Evolutionary conservation across 2,797 vertebrate species (phyloP).

Genomic region (Lepidocolaptes lacrymiger): DNA sequence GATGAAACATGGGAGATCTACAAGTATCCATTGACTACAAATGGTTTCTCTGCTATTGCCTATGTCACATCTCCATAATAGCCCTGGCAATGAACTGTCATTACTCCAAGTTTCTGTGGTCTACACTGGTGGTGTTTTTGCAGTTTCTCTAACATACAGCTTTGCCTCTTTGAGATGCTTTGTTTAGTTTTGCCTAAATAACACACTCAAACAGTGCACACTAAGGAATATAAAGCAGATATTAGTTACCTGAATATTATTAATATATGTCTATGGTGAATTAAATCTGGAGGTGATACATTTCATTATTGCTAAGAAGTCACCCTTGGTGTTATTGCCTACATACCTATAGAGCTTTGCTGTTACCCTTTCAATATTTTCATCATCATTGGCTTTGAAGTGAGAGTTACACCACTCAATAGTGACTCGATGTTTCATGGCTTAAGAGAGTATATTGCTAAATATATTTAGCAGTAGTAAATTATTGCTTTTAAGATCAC

Average conservation of each 20-base stretch:
- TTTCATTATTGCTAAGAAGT: constrained; percentile 74
- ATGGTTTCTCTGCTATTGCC: not conserved
- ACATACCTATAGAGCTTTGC: constrained; percentile 2
- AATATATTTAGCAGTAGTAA: constrained; percentile 57
- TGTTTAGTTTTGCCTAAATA: not conserved
- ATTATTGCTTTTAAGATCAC: constrained; percentile 73
- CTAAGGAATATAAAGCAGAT: constrained; percentile 16
- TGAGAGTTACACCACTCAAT: constrained; percentile 7
- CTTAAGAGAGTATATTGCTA: constrained; percentile 77
- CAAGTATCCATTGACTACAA: not conserved
- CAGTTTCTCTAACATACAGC: not conserved
- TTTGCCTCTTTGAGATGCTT: not conserved
- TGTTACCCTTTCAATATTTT: not conserved
- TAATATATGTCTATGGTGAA: not conserved
- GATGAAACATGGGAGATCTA: not conserved
- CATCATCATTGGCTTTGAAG: not conserved
- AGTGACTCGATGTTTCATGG: constrained; percentile 64
- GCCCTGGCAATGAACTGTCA: not conserved
- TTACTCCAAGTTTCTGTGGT: not conserved
- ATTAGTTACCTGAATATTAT: not conserved
- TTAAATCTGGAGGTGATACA: constrained; percentile 8
- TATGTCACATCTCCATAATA: not conserved
- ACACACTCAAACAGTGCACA: not conserved
- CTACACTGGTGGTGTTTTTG: not conserved
- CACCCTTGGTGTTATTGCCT: constrained; percentile 55